A percentile compares a stretch with the other conserved stretches of the same genome.
These are phyloP conservation scores for Hyposmocoma kahamanoa DNA, from an alignment of 1,140 invertebrate genomes.

Conservation along the genomic window DNA sequence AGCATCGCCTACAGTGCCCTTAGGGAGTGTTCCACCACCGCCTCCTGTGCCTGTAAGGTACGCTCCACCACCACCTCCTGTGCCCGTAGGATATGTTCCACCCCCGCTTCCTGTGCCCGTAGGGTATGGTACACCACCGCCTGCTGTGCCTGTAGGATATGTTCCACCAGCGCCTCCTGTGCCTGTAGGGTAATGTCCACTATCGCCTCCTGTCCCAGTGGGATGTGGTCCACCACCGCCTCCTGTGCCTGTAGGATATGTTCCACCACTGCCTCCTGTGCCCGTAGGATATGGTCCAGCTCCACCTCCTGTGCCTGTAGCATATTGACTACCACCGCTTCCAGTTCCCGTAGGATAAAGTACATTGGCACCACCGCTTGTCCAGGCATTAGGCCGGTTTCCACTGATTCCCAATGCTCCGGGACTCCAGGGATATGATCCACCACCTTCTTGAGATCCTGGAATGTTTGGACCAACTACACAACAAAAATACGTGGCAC, in stretches of 20 bases:
- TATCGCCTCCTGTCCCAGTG: constrained; percentile 13
- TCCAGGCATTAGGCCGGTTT: background rate
- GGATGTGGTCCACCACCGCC: constrained; percentile 11
- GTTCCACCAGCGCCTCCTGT: constrained; percentile 12
- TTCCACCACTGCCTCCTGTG: constrained; percentile 1
- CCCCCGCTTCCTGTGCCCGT: constrained; percentile 6
- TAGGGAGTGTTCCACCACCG: constrained; percentile 5
- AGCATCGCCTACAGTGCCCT: constrained; percentile 5
- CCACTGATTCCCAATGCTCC: no score
- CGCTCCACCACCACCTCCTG: constrained; percentile 12
- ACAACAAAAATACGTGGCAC: no score
- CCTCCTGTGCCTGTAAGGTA: constrained; percentile 12
- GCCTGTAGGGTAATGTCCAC: constrained; percentile 8
- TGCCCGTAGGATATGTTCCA: constrained; percentile 13
- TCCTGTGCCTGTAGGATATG: constrained; percentile 3
- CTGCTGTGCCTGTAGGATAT: constrained; percentile 11
- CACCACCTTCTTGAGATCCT: no score
- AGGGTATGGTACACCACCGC: constrained; percentile 16
- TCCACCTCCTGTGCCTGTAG: constrained; percentile 12
- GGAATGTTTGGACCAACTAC: no score
- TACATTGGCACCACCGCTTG: no score
- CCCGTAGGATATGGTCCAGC: constrained; percentile 8
- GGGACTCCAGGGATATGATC: no score
- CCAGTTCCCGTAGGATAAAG: background rate
- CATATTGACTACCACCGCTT: constrained; percentile 7